A percentile compares a stretch with the other conserved stretches of the same genome.
phyloP scores from a whole-genome alignment of 1,140 invertebrate species.

The Gonioctena quinquepunctata region DNA sequence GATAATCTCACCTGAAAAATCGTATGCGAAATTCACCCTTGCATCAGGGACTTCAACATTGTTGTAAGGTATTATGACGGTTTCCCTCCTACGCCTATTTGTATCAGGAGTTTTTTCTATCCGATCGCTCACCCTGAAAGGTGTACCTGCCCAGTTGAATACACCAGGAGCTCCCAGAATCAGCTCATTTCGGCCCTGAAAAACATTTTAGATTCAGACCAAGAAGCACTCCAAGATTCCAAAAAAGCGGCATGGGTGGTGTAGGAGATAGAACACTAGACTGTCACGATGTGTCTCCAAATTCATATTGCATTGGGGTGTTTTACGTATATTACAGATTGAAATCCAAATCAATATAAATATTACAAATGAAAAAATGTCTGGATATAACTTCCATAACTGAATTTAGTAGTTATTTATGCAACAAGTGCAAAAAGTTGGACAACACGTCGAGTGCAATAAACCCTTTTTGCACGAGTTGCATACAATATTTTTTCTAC shows the following conservation, averaged over 20 bases:
- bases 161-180: conserved; percentile 56
- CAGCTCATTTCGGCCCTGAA: conserved; percentile 28
- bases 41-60: not conserved
- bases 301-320: too few species aligned
- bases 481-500: too few species aligned
- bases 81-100: conserved; percentile 15
- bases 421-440: too few species aligned
- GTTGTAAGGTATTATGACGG: not conserved
- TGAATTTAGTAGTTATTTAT: too few species aligned
- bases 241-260: not conserved
- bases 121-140: conserved; percentile 33
- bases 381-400: too few species aligned
- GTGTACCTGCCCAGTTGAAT: conserved; percentile 54
- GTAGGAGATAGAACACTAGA: not conserved
- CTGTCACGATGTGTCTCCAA: not conserved
- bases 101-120: conserved; percentile 13
- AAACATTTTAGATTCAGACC: not conserved
- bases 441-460: too few species aligned
- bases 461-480: too few species aligned
- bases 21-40: not conserved
- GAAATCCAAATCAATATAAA: too few species aligned
- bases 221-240: not conserved
- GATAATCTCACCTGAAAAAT: conserved; percentile 11
- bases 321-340: too few species aligned
- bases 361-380: too few species aligned